A percentile compares a stretch with the other conserved stretches of the same genome.
Evolutionary conservation across 2,797 vertebrate species (phyloP).

Genomic region (Poecilia velifera): DNA sequence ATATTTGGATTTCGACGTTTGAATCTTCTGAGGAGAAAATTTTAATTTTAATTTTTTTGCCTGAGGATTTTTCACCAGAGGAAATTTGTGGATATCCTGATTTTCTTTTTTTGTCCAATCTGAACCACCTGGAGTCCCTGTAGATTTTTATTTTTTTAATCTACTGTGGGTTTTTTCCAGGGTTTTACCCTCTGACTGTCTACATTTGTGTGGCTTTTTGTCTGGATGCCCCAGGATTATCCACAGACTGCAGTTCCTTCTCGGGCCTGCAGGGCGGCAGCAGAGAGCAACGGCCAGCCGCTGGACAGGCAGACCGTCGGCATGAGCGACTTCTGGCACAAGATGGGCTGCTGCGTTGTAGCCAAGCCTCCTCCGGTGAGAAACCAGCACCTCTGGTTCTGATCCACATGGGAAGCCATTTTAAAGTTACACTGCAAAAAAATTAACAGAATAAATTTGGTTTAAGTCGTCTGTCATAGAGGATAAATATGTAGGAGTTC

Average conservation of each 20-base stretch:
- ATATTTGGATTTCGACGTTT: constrained; percentile 19
- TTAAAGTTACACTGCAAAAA: no score
- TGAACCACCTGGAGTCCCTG: neutral
- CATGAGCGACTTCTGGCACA: constrained; percentile 98
- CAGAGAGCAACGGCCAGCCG: constrained; percentile 51
- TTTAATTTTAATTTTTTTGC: neutral
- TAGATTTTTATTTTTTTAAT: neutral
- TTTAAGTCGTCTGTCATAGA: no score
- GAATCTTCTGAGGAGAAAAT: constrained; percentile 3
- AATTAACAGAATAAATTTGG: no score
- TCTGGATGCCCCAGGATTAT: constrained; percentile 65
- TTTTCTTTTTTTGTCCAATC: neutral
- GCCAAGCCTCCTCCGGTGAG: constrained; percentile 92
- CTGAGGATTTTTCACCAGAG: neutral
- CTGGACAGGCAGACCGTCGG: constrained; percentile 42
- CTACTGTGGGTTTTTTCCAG: neutral
- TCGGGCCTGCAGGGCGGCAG: constrained; percentile 72
- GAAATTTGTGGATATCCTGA: neutral
- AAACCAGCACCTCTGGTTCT: neutral
- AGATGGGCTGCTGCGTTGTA: constrained; percentile 92
- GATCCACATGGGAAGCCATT: no score
- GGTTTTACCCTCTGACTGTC: constrained; percentile 1
- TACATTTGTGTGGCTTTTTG: constrained; percentile 1
- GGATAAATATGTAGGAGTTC: no score
- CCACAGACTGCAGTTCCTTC: constrained; percentile 49